phyloP scores from a whole-genome alignment of 2,113 vertebrate genomes.

The Urocitellus parryii region DNA sequence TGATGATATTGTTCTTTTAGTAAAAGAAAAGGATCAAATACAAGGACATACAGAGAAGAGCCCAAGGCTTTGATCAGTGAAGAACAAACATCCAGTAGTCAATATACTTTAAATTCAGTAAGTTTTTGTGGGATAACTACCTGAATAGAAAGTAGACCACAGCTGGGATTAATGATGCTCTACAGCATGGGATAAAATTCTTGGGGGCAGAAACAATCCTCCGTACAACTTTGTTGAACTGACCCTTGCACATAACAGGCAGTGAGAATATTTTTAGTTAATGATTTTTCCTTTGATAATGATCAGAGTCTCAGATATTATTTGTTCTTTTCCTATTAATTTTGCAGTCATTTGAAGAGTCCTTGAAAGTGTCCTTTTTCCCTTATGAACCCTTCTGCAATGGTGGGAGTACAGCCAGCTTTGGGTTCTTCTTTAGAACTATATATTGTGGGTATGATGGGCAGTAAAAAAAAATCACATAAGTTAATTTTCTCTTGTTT shows the following conservation, averaged over 20 bases:
- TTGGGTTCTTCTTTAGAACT: neutral
- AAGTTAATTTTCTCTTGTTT: neutral
- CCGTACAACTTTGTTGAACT: neutral
- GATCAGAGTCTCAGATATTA: neutral
- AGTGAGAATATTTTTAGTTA: neutral
- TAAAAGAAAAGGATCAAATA: neutral
- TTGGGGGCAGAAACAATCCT: neutral
- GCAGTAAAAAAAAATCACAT: neutral
- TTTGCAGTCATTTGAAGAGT: neutral
- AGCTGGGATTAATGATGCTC: neutral
- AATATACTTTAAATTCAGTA: neutral
- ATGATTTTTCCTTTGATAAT: neutral
- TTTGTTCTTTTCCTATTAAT: neutral
- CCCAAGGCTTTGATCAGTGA: neutral
- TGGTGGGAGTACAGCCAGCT: neutral
- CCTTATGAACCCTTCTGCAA: neutral
- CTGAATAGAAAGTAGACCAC: neutral
- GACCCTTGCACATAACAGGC: neutral
- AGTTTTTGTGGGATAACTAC: neutral
- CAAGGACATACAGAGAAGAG: neutral
- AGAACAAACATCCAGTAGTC: neutral
- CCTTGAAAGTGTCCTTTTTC: too few species aligned
- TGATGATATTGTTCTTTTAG: neutral
- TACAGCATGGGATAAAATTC: neutral
- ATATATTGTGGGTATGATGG: neutral